Conservation (phyloP, 2,113 vertebrate species). For the Phoxinus phoxinus region DNA sequence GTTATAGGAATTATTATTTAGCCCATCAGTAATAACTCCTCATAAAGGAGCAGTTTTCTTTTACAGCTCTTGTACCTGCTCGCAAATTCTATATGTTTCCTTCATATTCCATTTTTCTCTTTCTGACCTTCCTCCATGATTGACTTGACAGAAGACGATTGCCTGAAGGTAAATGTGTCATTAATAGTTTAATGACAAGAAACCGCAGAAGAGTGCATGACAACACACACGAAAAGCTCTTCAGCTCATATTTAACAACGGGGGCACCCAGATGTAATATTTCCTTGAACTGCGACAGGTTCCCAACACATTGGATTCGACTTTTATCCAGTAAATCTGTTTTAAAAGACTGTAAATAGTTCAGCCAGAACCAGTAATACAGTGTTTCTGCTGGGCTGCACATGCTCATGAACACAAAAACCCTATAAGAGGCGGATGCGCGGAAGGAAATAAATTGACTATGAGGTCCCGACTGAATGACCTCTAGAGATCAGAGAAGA, state of each 20-base stretch:
- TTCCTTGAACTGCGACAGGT: neutral
- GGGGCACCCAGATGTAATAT: neutral
- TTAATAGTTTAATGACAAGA: constrained; percentile 27
- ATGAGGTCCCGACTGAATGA: constrained; percentile 3
- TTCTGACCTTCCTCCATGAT: constrained; percentile 11
- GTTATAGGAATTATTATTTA: constrained; percentile 27
- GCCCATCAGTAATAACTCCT: neutral
- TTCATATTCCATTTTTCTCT: constrained; percentile 17
- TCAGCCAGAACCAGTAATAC: constrained; percentile 7
- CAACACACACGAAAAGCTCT: neutral
- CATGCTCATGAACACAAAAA: constrained; percentile 13
- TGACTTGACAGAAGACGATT: neutral
- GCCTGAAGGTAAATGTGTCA: neutral
- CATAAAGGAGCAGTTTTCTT: constrained; percentile 39
- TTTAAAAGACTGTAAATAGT: constrained; percentile 38
- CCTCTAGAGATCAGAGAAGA: constrained; percentile 20
- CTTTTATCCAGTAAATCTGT: constrained; percentile 22
- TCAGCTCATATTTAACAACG: constrained; percentile 17
- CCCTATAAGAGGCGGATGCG: neutral
- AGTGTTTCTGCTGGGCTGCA: constrained; percentile 27
- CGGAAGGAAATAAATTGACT: constrained; percentile 17
- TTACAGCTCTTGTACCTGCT: constrained; percentile 15
- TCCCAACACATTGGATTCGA: neutral
- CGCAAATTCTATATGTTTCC: constrained; percentile 18
- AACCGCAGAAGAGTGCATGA: neutral